phyloP scores from a whole-genome alignment of 1,140 invertebrate species.

The Cydia fagiglandana region DNA sequence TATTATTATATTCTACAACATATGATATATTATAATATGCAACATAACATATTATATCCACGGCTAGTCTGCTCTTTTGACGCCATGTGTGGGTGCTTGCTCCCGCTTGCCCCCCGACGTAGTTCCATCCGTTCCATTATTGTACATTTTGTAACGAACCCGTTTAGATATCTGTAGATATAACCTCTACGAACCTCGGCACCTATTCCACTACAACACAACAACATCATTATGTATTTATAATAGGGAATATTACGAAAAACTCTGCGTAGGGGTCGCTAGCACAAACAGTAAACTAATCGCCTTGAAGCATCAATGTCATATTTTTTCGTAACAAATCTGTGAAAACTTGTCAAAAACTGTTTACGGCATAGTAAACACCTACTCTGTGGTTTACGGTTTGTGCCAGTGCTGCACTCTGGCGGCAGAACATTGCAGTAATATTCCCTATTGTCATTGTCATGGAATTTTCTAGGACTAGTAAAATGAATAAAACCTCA shows the following conservation, averaged over 20 bases:
- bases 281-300: too few relatives aligned
- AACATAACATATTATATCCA: slow-evolving; percentile 52
- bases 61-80: slow-evolving; percentile 59
- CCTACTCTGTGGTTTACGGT: too few relatives aligned
- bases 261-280: too few relatives aligned
- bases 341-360: too few relatives aligned
- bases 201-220: not conserved
- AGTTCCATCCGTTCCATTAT: slow-evolving; percentile 69
- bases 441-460: too few relatives aligned
- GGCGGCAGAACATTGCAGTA: too few relatives aligned
- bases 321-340: too few relatives aligned
- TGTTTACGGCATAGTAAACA: too few relatives aligned
- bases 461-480: not conserved
- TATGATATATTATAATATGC: slow-evolving; percentile 47
- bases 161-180: slow-evolving; percentile 45
- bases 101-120: slow-evolving; percentile 40
- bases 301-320: too few relatives aligned
- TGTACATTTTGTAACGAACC: slow-evolving; percentile 53
- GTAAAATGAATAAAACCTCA: not conserved
- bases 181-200: slow-evolving; percentile 35
- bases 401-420: too few relatives aligned
- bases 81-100: slow-evolving; percentile 33
- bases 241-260: too few relatives aligned
- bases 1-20: slow-evolving; percentile 44
- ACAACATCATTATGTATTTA: too few relatives aligned